Conservation (phyloP, 2,113 vertebrate species). For the Eolophus roseicapilla region DNA sequence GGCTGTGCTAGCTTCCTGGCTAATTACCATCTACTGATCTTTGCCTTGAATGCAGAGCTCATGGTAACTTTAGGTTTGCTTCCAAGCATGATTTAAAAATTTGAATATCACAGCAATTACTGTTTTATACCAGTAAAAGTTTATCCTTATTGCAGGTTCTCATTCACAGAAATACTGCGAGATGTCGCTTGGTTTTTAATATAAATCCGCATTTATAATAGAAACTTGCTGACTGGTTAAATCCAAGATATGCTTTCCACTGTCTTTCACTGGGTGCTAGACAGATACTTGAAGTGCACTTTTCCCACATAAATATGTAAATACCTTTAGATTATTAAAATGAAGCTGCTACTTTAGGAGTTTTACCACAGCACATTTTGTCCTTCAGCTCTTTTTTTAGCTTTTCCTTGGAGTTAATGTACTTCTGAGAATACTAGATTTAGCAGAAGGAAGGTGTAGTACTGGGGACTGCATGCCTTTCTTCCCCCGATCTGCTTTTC, state of each 20-base stretch:
- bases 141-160: neutral
- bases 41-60: neutral
- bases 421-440: neutral
- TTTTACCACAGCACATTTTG: neutral
- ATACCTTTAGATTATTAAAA: conserved; percentile 12
- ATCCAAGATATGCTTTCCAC: neutral
- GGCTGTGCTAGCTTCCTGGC: neutral
- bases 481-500: neutral
- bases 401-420: neutral
- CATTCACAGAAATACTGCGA: neutral
- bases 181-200: neutral
- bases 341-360: neutral
- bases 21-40: neutral
- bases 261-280: neutral
- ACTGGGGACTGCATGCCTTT: neutral
- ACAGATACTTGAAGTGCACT: neutral
- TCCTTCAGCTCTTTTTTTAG: neutral
- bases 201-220: neutral
- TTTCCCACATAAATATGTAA: neutral
- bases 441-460: neutral
- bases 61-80: neutral
- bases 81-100: conserved; percentile 2
- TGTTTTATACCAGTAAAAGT: neutral
- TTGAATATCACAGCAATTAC: neutral
- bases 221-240: conserved; percentile 7